These are phyloP conservation scores for Stigmatopora argus DNA, from an alignment of 2,113 vertebrate species.

Conservation along the genomic window DNA sequence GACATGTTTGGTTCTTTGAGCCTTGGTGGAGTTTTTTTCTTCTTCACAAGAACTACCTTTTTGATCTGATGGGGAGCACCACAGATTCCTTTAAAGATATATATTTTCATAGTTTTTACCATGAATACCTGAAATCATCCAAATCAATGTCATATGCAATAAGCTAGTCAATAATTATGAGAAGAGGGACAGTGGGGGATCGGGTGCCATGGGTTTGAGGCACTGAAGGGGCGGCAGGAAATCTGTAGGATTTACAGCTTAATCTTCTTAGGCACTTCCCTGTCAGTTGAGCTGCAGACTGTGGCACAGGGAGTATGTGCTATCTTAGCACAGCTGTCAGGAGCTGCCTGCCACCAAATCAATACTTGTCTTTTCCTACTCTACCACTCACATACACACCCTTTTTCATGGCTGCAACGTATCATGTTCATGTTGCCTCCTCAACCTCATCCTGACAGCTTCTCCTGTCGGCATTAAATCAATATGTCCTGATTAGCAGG, in stretches of 20 bases:
- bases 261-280: conserved; percentile 52
- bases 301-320: conserved; percentile 29
- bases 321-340: conserved; percentile 55
- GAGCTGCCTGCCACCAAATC: conserved; percentile 48
- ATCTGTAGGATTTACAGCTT: conserved; percentile 50
- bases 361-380: conserved; percentile 41
- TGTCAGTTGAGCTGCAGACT: conserved; percentile 36
- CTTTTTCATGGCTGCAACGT: conserved; percentile 7
- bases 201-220: neutral
- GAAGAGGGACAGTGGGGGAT: neutral
- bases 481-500: conserved; percentile 51
- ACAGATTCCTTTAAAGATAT: neutral
- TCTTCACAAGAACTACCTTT: neutral
- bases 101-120: neutral
- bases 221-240: conserved; percentile 26
- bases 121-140: neutral
- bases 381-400: conserved; percentile 2
- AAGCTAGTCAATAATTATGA: conserved; percentile 9
- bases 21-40: neutral
- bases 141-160: neutral
- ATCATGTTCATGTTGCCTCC: conserved; percentile 7
- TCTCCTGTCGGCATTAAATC: conserved; percentile 37
- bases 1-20: neutral
- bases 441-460: conserved; percentile 18
- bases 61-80: neutral